Percentiles rank a stretch among this genome's conserved stretches.
phyloP scores from a whole-genome alignment of 2,888 invertebrate species.

The Agriopis marginaria region DNA sequence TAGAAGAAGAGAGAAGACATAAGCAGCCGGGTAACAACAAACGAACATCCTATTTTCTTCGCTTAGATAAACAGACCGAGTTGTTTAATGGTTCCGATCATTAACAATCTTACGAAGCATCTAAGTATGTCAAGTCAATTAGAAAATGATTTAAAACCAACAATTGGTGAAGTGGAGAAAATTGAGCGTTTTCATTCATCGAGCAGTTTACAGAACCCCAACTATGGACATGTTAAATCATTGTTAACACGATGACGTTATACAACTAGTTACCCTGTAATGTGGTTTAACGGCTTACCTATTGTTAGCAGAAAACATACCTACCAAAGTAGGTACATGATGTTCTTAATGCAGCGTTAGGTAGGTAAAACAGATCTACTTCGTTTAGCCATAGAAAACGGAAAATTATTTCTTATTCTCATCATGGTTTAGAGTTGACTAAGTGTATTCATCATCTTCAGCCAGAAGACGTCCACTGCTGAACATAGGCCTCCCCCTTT shows the following conservation, averaged over 20 bases:
- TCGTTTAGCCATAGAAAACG: not conserved
- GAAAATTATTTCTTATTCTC: no score
- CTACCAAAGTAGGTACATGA: not conserved
- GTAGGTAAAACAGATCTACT: not conserved
- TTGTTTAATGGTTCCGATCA: constrained; percentile 13
- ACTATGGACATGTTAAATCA: constrained; percentile 29
- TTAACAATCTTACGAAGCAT: constrained; percentile 10
- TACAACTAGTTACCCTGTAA: constrained; percentile 29
- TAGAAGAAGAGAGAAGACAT: no score
- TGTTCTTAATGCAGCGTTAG: constrained; percentile 6
- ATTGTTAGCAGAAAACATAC: constrained; percentile 16
- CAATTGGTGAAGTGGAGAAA: not conserved
- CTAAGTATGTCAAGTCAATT: constrained; percentile 6
- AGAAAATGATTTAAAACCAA: constrained; percentile 2
- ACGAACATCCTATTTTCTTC: constrained; percentile 17
- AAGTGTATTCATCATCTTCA: no score
- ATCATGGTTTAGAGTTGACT: no score
- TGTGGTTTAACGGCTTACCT: constrained; percentile 23
- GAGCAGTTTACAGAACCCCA: constrained; percentile 7
- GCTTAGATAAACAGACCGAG: constrained; percentile 9
- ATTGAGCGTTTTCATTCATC: not conserved
- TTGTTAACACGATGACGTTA: constrained; percentile 20
- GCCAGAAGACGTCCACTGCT: no score
- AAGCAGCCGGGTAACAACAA: constrained; percentile 18
- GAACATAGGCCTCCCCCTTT: no score